Conservation (phyloP, 2,888 invertebrate genomes). For the Pristionchus maxplancki region DNA sequence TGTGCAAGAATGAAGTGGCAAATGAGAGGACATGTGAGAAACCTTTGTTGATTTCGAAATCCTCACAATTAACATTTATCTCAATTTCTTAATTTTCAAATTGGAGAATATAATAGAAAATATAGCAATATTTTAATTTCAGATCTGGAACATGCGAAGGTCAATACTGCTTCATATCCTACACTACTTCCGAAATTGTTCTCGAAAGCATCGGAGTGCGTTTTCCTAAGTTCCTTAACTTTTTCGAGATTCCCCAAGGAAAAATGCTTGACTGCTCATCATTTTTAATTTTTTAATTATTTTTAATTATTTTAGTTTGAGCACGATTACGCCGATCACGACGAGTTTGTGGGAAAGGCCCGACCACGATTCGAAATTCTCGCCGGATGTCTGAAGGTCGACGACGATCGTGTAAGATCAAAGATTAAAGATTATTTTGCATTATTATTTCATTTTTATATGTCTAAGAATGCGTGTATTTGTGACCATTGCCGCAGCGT, state of each 20-base stretch:
- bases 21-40: no score
- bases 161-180: slow-evolving; percentile 75
- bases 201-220: slow-evolving; percentile 68
- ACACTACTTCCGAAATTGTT: slow-evolving; percentile 74
- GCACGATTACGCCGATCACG: slow-evolving; percentile 68
- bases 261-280: not conserved
- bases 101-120: not conserved
- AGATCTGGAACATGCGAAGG: slow-evolving; percentile 76
- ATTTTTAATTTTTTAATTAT: not conserved
- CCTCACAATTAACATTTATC: no score
- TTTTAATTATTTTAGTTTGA: slow-evolving; percentile 56
- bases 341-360: slow-evolving; percentile 67
- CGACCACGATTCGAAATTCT: slow-evolving; percentile 71
- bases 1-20: no score
- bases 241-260: not conserved
- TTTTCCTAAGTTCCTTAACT: not conserved
- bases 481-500: not conserved
- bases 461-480: not conserved
- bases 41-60: no score
- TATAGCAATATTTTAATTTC: not conserved
- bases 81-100: not conserved
- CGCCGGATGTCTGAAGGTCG: slow-evolving; percentile 76
- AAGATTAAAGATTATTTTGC: not conserved
- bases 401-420: slow-evolving; percentile 69
- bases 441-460: not conserved